Evolutionary conservation across 2,797 vertebrate genomes (phyloP).

Genomic region (Acrocephalus scirpaceus): DNA sequence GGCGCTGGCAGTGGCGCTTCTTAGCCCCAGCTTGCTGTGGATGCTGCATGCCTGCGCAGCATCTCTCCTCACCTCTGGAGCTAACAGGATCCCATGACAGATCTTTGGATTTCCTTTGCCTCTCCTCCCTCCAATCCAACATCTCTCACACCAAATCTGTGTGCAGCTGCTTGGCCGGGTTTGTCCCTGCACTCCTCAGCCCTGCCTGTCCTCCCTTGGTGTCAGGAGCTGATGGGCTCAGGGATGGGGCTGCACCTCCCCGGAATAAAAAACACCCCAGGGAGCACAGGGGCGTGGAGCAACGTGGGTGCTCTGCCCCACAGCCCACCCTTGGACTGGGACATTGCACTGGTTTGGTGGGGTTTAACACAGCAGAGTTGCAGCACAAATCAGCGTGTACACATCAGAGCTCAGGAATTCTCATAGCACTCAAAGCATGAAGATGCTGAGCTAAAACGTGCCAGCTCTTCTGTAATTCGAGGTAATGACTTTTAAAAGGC

Average conservation of each 20-base stretch:
- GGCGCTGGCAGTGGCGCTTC: rapidly evolving
- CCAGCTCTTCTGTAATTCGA: neutral
- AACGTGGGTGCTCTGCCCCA: rapidly evolving
- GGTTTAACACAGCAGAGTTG: neutral
- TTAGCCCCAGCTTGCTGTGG: neutral
- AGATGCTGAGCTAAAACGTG: neutral
- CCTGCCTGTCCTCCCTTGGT: neutral
- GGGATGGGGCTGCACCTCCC: neutral
- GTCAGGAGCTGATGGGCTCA: neutral
- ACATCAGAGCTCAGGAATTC: neutral
- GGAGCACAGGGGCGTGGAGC: no score
- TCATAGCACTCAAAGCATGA: neutral
- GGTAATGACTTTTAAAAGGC: neutral
- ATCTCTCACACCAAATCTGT: neutral
- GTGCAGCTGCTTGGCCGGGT: rapidly evolving
- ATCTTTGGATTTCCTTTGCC: neutral
- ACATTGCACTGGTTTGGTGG: neutral
- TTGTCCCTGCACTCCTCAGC: rapidly evolving
- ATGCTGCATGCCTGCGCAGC: neutral
- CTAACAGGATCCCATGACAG: neutral
- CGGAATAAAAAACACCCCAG: neutral
- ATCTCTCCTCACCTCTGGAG: neutral
- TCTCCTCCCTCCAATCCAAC: neutral
- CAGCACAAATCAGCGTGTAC: neutral
- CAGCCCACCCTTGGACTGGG: neutral